Evolutionary conservation across 2,797 vertebrate species (phyloP), one percentile per base, ranked within the genome.

Genomic region (Lepilemur ruficaudatus): DNA sequence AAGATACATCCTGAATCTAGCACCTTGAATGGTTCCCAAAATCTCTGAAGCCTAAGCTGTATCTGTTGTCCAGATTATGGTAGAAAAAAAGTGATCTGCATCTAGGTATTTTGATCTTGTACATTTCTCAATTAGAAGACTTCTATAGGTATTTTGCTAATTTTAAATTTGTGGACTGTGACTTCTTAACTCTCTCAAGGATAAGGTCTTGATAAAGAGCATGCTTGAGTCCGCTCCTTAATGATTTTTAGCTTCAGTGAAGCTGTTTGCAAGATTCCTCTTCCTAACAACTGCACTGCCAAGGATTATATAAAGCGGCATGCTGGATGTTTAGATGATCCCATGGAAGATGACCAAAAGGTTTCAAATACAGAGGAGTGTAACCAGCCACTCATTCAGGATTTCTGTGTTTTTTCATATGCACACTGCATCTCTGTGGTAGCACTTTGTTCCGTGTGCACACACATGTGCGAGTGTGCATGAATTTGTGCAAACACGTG

Each of bases 101-200:
- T 28, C 35, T 73, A 90, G 32, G 80, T 43, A 73, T 91, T 93
- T 69, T 80, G 80, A 91, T 48, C 57, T 86, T 35, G 20, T 88
- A 32, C 63, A 7, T 38, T 50, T 80, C 35, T 59, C 4, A 59
- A 57, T 80, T 73, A 70, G 70, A 80, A 65, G 25, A 92, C 50
- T 76, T 93, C 17, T 65, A 6, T 82, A 91, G 46, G 15, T 86
- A 38, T 81, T 89, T 80, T 48, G 25, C 30, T 95, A 38, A 75
- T 96, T 94, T 95, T 95, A 75, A 73, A 83, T 95, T 52, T 96
- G 79, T 80, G 83, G 12, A 81, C 41, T 78, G 32, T 79, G 73
- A 97, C 61, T 96, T 97, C 65, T 55, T 48, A 72, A 57, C 50
- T 84, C 91, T 67, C 9, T 96, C 5, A 87, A 79, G 83, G 73